Conservation (phyloP, 2,113 vertebrate species). For the Prinia subflava region DNA sequence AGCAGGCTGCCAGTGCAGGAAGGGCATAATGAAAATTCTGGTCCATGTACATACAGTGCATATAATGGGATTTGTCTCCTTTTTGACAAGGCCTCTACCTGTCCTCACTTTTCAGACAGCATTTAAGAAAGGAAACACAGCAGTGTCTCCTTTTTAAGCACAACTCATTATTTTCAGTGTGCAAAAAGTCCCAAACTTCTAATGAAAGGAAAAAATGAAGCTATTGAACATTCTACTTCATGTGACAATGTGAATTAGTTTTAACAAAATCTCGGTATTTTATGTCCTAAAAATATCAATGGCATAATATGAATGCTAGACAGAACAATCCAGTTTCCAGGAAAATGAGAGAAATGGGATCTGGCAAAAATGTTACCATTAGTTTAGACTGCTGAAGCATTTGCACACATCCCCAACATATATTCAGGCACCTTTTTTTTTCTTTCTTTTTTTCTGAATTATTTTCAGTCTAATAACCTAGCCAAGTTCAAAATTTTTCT, state of each 20-base stretch:
- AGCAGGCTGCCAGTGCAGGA: neutral
- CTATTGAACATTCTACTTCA: neutral
- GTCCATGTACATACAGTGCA: neutral
- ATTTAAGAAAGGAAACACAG: neutral
- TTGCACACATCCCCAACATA: neutral
- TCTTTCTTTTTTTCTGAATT: neutral
- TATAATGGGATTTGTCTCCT: neutral
- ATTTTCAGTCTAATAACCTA: neutral
- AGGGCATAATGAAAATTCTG: neutral
- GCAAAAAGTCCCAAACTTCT: neutral
- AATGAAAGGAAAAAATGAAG: neutral
- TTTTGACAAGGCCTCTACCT: neutral
- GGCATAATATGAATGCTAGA: neutral
- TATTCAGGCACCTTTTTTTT: neutral
- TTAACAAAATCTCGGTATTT: neutral
- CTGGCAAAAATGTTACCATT: neutral
- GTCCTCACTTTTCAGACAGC: neutral
- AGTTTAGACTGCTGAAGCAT: neutral
- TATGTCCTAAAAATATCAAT: constrained; percentile 17
- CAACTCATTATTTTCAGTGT: neutral
- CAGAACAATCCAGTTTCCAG: neutral
- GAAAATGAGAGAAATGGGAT: constrained; percentile 35
- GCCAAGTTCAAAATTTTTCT: neutral
- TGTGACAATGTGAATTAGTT: neutral
- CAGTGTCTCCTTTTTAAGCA: neutral